A percentile compares a stretch with the other conserved stretches of the same genome.
Evolutionary conservation across 2,888 invertebrate species (phyloP).

Genomic region (Drosophila yooni): DNA sequence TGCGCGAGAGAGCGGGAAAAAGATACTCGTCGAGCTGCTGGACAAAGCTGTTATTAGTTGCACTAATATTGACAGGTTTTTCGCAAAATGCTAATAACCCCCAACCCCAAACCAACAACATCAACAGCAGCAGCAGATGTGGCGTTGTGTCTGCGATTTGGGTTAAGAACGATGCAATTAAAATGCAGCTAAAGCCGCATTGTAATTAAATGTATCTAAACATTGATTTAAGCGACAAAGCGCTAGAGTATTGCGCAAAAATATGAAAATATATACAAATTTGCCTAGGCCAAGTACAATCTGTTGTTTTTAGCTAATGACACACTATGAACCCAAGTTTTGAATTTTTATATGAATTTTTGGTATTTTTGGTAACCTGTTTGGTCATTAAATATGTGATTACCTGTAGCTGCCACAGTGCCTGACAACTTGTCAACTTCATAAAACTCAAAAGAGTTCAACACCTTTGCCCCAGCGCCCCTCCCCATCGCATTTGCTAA

Average conservation of each 20-base stretch:
- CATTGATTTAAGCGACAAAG: slow-evolving; percentile 64
- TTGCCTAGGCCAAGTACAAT: slow-evolving; percentile 47
- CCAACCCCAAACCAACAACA: slow-evolving; percentile 21
- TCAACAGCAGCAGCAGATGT: slow-evolving; percentile 46
- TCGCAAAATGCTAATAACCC: slow-evolving; percentile 73
- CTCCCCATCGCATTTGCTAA: slow-evolving; percentile 51
- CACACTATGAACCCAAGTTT: slow-evolving; percentile 41
- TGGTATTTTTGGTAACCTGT: slow-evolving; percentile 59
- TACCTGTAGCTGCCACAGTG: slow-evolving; percentile 41
- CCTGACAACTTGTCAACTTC: slow-evolving; percentile 55
- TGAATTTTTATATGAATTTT: slow-evolving; percentile 1
- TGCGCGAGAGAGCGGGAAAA: not conserved
- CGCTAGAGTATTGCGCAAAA: slow-evolving; percentile 46
- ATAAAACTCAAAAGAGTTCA: slow-evolving; percentile 68
- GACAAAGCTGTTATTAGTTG: slow-evolving; percentile 81
- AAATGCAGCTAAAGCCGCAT: slow-evolving; percentile 65
- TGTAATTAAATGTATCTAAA: slow-evolving; percentile 80
- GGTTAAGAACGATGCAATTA: slow-evolving; percentile 83
- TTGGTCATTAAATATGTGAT: slow-evolving; percentile 50
- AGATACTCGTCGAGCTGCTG: slow-evolving; percentile 29
- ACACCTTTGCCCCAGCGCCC: slow-evolving; percentile 56
- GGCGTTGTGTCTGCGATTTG: slow-evolving; percentile 69
- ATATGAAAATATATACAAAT: slow-evolving; percentile 26
- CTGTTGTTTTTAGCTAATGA: slow-evolving; percentile 48
- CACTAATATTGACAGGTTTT: slow-evolving; percentile 82